These are phyloP conservation scores for Leucopsar rothschildi DNA, from an alignment of 2,113 vertebrate genomes.

Conservation along the genomic window DNA sequence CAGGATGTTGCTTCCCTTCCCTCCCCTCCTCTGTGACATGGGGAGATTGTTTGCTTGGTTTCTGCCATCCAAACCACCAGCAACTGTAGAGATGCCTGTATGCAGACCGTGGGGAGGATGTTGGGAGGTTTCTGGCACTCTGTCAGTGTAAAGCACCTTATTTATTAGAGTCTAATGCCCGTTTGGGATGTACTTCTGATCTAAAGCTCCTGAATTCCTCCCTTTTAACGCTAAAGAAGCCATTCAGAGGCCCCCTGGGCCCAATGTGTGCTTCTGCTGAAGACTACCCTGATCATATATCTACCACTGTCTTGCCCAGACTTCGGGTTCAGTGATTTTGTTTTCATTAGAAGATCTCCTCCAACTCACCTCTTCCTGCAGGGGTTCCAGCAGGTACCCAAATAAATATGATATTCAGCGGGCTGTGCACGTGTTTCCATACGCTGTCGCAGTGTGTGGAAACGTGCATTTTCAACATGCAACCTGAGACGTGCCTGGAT, in stretches of 20 bases:
- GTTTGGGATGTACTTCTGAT: not conserved
- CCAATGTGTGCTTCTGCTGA: not conserved
- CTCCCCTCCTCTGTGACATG: not conserved
- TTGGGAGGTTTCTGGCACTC: conserved; percentile 34
- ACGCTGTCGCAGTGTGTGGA: not conserved
- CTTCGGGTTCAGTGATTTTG: not conserved
- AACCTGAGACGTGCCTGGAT: not conserved
- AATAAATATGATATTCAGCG: not conserved
- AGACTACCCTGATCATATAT: not conserved
- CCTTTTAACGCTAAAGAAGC: not conserved
- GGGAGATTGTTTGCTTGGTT: conserved; percentile 6
- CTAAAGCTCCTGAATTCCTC: conserved; percentile 7
- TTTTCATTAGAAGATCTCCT: not conserved
- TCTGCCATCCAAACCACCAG: not conserved
- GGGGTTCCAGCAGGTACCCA: not conserved
- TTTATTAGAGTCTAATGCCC: conserved; percentile 24
- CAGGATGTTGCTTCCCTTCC: not conserved
- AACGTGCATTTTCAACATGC: not conserved
- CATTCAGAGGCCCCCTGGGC: conserved; percentile 24
- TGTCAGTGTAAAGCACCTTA: conserved; percentile 1
- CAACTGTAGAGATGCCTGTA: not conserved
- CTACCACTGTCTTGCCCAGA: not conserved
- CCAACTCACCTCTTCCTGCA: not conserved
- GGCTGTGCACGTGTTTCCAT: not conserved
- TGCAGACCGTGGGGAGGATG: not conserved